Evolutionary conservation across 2,113 vertebrate genomes (phyloP).

Genomic region (Holacanthus passer): DNA sequence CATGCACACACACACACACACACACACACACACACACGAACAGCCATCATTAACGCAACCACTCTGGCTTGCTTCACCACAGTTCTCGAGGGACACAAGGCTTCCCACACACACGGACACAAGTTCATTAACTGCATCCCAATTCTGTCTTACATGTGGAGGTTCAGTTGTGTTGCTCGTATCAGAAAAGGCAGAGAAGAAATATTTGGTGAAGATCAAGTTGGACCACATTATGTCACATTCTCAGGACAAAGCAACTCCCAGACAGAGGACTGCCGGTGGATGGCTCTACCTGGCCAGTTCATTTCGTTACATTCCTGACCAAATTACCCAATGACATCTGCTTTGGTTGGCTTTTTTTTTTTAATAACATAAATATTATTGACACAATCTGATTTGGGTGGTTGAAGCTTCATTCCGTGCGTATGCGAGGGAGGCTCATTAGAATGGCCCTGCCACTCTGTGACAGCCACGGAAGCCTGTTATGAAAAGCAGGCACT

Average conservation of each 20-base stretch:
- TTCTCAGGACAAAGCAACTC: not conserved
- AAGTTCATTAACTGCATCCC: constrained; percentile 31
- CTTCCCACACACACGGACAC: constrained; percentile 17
- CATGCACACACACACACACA: not conserved
- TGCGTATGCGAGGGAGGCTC: constrained; percentile 62
- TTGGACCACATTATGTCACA: not conserved
- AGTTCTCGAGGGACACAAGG: constrained; percentile 2
- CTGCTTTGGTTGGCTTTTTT: constrained; percentile 52
- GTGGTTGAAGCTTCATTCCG: constrained; percentile 60
- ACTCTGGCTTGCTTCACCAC: constrained; percentile 21
- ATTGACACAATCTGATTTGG: constrained; percentile 73
- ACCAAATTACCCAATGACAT: constrained; percentile 58
- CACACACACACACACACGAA: not conserved
- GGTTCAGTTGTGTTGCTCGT: not conserved
- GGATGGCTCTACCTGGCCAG: constrained; percentile 3
- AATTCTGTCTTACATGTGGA: not conserved
- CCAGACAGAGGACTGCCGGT: not conserved
- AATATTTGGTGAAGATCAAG: constrained; percentile 8
- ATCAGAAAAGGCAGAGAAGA: not conserved
- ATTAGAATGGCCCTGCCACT: constrained; percentile 79
- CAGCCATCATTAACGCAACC: constrained; percentile 18
- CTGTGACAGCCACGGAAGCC: constrained; percentile 71
- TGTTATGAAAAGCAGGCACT: constrained; percentile 78
- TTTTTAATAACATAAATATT: constrained; percentile 68
- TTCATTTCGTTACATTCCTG: constrained; percentile 15